Base-by-base conservation (phyloP, 2,113 vertebrate species). In the Donacobius atricapilla region DNA sequence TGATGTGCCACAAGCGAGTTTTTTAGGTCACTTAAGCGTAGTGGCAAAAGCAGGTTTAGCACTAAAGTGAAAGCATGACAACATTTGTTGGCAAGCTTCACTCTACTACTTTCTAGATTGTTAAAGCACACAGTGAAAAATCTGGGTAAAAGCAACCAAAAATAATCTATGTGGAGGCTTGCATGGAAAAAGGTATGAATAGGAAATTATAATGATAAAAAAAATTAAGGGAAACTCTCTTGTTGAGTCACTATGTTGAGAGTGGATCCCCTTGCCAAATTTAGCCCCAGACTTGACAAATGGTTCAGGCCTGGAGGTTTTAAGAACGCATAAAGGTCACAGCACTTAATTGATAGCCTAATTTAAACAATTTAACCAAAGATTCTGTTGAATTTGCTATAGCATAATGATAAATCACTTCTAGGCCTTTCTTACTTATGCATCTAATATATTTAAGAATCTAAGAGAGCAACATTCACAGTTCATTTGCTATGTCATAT, bases 1-100 rank as follows among this genome's bases (percentile, higher is more conserved):
- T 37, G 28, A 42, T 25, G 9, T 60, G 40, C 11, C 12, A 13
- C 0, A 1, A 58, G 12, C 11, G 6, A 31, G 18, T 44, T 15
- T 27, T 72, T 72, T 42, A 50, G 21, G 19, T 65, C 33, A 20
- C 37, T 65, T 37, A 50, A 51, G 28, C 31, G 13, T 33, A 28
- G 21, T 2, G 2, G 4, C 8, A 28, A 65, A 64, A 44, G 19
- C 8, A 20, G 12, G 27, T 65, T 37, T 57, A 33, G 12, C 0
- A 9, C 28, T 19, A 13, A 68, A 60, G 16, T 7, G 28, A 57
- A 56, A 50, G 31, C 0, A 0, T 0, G 1, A 19, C 27, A 37
- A 35, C 31, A 5, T 37, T 50, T 19, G 4, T 25, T 66, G 23
- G 8, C 39, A 73, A 51, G 13, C 37, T 51, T 66, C 7, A 33